Base-by-base conservation (phyloP, 2,888 invertebrate species). In the Diplolepis rosae region DNA sequence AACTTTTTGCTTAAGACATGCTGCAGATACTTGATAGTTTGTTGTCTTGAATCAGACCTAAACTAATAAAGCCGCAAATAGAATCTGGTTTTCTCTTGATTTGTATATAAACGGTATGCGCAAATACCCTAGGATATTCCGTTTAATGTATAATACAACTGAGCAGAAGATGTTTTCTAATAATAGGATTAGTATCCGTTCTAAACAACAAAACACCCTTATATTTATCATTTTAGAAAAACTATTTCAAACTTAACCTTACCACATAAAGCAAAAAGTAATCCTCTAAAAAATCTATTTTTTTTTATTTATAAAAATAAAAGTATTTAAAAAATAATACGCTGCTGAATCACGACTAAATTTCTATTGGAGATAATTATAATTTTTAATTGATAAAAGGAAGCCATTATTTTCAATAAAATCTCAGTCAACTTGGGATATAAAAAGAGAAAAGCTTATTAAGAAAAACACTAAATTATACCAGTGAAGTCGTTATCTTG, bases 11-110 rank as follows among this genome's bases (percentile, higher is more conserved):
- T 35, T 4, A 7, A 39, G 39, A 61, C 13, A 61, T n/a, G 24
- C 2, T 61, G 39, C 24, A 39, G 61, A 61, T 61, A 35, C 61
- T 35, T 24, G 61, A 27, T 4, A 39, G 61, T 61, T 61, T 61
- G 39, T 61, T 61, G 61, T 39, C 61, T 61, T 35, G 39, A 61
- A 32, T 61, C 35, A 35, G 61, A 61, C 61, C 61, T 61, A 61
- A 61, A 61, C 61, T 61, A 61, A 61, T 61, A 61, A 61, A 61
- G 39, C 39, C 61, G 24, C 24, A 61, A 61, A 61, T 61, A 61
- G 61, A 61, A 35, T 61, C 35, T 61, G 24, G 61, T 61, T 61
- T 61, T 39, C 35, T 35, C 39, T 22, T n/a, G n/a, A 6, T 7
- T 61, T 35, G 61, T 61, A n/a, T n/a, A n/a, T n/a, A 35, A 35